These are phyloP conservation scores for Valencia hispanica DNA, from an alignment of 2,797 vertebrate species.

Conservation along the genomic window DNA sequence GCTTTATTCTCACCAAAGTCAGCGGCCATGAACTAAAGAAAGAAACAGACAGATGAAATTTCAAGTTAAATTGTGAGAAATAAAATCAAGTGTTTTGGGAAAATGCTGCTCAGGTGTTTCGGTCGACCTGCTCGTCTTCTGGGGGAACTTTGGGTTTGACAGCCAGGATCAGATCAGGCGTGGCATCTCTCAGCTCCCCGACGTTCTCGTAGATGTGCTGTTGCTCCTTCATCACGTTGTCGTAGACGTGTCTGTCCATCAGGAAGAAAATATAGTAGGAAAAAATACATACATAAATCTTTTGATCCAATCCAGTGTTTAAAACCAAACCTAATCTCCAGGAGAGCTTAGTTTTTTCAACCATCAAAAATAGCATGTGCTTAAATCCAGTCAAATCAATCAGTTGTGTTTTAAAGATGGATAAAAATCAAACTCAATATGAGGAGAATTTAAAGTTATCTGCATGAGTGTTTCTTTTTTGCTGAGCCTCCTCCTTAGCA, in stretches of 20 bases:
- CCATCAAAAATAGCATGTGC: slow-evolving; percentile 36
- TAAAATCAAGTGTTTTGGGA: not conserved
- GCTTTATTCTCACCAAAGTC: slow-evolving; percentile 75
- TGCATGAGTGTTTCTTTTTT: slow-evolving; percentile 40
- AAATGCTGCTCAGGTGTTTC: slow-evolving; percentile 14
- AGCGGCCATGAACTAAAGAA: slow-evolving; percentile 67
- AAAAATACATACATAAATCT: not conserved
- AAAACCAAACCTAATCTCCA: slow-evolving; percentile 51
- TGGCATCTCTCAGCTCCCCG: slow-evolving; percentile 78
- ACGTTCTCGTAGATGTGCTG: slow-evolving; percentile 79
- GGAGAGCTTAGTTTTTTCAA: slow-evolving; percentile 37
- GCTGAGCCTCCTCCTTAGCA: slow-evolving; percentile 16
- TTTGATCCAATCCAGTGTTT: slow-evolving; percentile 42
- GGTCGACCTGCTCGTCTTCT: slow-evolving; percentile 78
- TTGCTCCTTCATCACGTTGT: slow-evolving; percentile 70
- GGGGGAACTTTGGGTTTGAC: slow-evolving; percentile 80
- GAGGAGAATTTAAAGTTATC: slow-evolving; percentile 26
- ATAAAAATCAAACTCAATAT: slow-evolving; percentile 39
- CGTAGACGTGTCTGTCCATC: slow-evolving; percentile 74
- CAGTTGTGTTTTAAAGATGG: slow-evolving; percentile 25
- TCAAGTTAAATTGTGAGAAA: slow-evolving; percentile 14
- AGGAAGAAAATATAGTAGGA: not conserved
- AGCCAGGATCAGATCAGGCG: slow-evolving; percentile 89
- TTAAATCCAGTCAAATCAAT: slow-evolving; percentile 14
- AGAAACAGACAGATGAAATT: slow-evolving; percentile 27